Evolutionary conservation across 2,113 vertebrate genomes (phyloP), one percentile per base, ranked within the genome.

Genomic region (Panthera leo): DNA sequence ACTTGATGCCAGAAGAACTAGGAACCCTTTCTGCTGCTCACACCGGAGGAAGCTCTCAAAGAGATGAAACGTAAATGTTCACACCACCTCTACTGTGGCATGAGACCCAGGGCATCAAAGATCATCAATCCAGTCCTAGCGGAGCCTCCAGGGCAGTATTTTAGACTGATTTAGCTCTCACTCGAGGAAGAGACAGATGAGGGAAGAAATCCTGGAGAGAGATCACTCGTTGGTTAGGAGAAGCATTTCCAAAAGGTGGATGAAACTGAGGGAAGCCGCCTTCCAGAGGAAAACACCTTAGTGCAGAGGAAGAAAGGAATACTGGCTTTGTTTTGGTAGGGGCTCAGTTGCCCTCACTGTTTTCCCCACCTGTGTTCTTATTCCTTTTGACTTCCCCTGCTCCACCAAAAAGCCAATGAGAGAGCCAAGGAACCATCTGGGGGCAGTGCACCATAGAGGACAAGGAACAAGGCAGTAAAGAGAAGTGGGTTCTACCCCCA

Each of bases 391-490:
- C 31, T 31, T 16, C 5, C 1, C 13, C 15, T 19, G 19, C 58
- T 61, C 5, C 2, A 0, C 13, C 14, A 76, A 18, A 79, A 4
- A 58, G 4, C 27, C 23, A 9, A 53, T 48, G 45, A 92, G 39
- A 83, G 31, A 15, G 14, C 29, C 51, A 14, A 31, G 13, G 16
- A 75, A 11, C 16, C 18, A 21, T 55, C n/a, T 75, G 15, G 36
- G 29, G 34, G 8, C 3, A 36, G 13, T 7, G 11, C 11, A 39
- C 15, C 0, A 0, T n/a, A 9, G 16, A 3, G 2, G 12, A 58
- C 6, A 48, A 80, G 89, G 31, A n/a, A 63, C 19, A 84, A 23
- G 51, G 4, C 9, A 5, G 19, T 25, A n/a, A 42, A 91, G 36
- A 7, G n/a, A 55, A 42, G 16, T 36, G 8, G 4, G 3, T 61